Evolutionary conservation across 2,888 invertebrate genomes (phyloP), one percentile per base, ranked within the genome.

Genomic region (Syrphus vitripennis): DNA sequence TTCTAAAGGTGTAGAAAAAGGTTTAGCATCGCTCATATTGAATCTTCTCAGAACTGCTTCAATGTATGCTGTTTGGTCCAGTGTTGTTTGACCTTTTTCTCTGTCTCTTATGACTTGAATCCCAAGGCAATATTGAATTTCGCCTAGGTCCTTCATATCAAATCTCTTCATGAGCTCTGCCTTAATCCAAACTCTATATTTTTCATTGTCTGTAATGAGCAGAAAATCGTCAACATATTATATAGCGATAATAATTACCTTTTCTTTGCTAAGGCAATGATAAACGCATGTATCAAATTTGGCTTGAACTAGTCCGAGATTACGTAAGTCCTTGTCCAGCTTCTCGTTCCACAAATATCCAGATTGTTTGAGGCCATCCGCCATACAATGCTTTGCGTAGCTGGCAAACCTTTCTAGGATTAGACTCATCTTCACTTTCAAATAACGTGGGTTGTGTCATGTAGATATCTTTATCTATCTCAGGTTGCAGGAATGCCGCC

Each of bases 11-110:
- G 72, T 72, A 72, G 59, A 72, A 9, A 61, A 1, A 3, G 59
- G 48, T 48, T 72, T 59, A 16, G 55, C 70, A 26, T 71, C 70
- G 19, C 55, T 71, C 55, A 71, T 71, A 16, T 71, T 72, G 21
- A 72, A 72, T 9, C 72, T 14, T 1, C 72, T 74, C 1, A 63
- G 40, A 50, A 63, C 26, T 61, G 72, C 45, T 61, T 48, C 48
- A 4, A 59, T 31, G 19, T 57, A 57, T 34, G 42, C 42, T 42
- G 42, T 26, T 63, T 63, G 42, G 29, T 63, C 63, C 42, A 63
- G 42, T 40, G 63, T 63, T 63, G 26, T 63, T 63, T 63, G 19
- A 42, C 21, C 24, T n/a, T 2, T 21, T 40, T 24, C 4, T 42
- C 24, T 40, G 26, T 26, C 37, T 40, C 42, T 37, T 24, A 40